A percentile compares a stretch with the other conserved stretches of the same genome.
Conservation (phyloP, 2,888 invertebrate species). For the Temnothorax rugatulus region DNA sequence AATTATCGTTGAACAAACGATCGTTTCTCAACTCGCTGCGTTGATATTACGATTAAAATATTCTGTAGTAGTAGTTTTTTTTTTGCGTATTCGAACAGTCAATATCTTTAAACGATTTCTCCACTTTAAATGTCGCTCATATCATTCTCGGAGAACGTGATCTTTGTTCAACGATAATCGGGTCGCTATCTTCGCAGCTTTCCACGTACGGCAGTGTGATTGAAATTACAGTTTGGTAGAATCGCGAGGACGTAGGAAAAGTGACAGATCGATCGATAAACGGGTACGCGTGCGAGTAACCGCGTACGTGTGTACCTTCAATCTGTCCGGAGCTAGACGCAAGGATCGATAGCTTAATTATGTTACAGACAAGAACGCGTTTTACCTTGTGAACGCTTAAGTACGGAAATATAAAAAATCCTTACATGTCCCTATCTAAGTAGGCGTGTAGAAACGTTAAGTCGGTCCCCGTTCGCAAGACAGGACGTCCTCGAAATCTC, state of each 20-base stretch:
- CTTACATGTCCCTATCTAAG: slow-evolving; percentile 72
- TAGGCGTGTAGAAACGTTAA: slow-evolving; percentile 78
- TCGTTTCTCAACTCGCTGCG: background rate
- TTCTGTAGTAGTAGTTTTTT: background rate
- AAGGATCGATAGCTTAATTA: slow-evolving; percentile 69
- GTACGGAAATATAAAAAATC: slow-evolving; percentile 74
- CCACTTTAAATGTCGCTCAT: background rate
- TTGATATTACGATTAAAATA: slow-evolving; percentile 11
- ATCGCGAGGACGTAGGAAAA: slow-evolving; percentile 35
- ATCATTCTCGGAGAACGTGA: background rate
- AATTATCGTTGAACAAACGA: slow-evolving; percentile 35
- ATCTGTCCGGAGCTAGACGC: slow-evolving; percentile 65
- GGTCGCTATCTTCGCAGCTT: slow-evolving; percentile 31
- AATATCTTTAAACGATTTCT: slow-evolving; percentile 5
- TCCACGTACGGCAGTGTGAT: slow-evolving; percentile 47
- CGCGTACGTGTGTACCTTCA: slow-evolving; percentile 31
- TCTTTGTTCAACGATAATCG: slow-evolving; percentile 44
- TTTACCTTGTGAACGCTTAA: slow-evolving; percentile 58
- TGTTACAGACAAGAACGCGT: slow-evolving; percentile 68
- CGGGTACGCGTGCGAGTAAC: slow-evolving; percentile 22
- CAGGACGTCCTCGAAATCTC: slow-evolving; percentile 69
- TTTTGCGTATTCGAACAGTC: background rate
- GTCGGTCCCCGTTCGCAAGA: slow-evolving; percentile 57
- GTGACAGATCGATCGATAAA: slow-evolving; percentile 47
- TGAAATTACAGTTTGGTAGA: slow-evolving; percentile 39